These are phyloP conservation scores for Iselma pallidipennis DNA, from an alignment of 2,888 invertebrate species.

Conservation along the genomic window DNA sequence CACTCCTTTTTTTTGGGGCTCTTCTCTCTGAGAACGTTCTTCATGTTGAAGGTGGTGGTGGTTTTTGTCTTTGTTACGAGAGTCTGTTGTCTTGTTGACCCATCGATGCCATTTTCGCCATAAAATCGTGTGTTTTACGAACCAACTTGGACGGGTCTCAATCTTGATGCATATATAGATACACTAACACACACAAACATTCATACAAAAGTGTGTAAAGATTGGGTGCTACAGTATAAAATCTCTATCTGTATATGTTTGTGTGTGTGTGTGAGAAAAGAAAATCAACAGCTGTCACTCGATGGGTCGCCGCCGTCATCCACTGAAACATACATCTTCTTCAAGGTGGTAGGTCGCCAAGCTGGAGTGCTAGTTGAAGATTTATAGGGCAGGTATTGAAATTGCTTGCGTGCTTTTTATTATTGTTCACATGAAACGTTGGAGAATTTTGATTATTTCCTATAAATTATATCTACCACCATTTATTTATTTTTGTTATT, in stretches of 20 bases:
- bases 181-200: too few species aligned
- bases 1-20: neutral
- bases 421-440: neutral
- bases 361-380: neutral
- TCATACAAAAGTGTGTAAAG: too few species aligned
- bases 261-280: neutral
- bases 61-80: neutral
- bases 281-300: conserved; percentile 49
- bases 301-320: conserved; percentile 46
- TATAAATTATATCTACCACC: neutral
- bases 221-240: too few species aligned
- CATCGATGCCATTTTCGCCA: conserved; percentile 20
- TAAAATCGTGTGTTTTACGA: conserved; percentile 25
- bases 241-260: neutral
- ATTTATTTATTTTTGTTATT: neutral
- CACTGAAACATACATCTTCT: conserved; percentile 46
- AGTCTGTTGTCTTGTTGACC: neutral
- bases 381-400: neutral
- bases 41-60: neutral
- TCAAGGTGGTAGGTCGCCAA: conserved; percentile 43
- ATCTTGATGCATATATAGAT: neutral
- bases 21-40: neutral
- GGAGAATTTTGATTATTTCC: neutral
- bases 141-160: conserved; percentile 9
- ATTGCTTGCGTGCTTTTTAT: neutral